Percentiles rank a stretch among this genome's conserved stretches.
phyloP scores from a whole-genome alignment of 2,113 vertebrate genomes.

The mouse (Mus musculus) region DNA sequence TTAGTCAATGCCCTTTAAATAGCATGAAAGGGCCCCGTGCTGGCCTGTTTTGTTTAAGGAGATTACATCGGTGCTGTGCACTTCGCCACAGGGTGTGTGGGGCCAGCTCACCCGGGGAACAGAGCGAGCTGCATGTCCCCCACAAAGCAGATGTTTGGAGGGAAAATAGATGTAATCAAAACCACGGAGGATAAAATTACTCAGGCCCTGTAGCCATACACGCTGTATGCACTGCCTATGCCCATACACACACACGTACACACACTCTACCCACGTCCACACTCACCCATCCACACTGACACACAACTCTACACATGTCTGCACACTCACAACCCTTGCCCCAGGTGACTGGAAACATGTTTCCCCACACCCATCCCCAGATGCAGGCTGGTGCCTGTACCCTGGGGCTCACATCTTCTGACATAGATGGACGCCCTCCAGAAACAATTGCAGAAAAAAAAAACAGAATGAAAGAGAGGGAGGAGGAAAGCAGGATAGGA shows the following conservation, averaged over 20 bases:
- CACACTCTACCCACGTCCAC: not conserved
- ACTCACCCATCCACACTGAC: not conserved
- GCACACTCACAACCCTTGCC: not conserved
- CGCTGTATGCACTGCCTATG: not conserved
- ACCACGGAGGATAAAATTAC: slow-evolving; percentile 58
- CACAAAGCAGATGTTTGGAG: slow-evolving; percentile 79
- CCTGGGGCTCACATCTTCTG: rapidly evolving
- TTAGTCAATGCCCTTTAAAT: slow-evolving; percentile 75
- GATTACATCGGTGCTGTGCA: slow-evolving; percentile 50
- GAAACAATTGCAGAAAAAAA: not conserved
- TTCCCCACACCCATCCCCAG: not conserved
- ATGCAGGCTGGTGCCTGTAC: not conserved
- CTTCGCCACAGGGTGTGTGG: slow-evolving; percentile 73
- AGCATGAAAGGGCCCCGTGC: slow-evolving; percentile 69
- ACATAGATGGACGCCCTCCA: not conserved
- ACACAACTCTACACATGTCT: not conserved
- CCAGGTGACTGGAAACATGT: rapidly evolving
- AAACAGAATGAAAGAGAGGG: not conserved
- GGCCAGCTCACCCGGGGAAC: slow-evolving; percentile 62
- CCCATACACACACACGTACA: not conserved
- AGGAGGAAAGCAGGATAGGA: not conserved
- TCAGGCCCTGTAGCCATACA: not conserved
- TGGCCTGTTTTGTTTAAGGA: slow-evolving; percentile 64
- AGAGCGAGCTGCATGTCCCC: slow-evolving; percentile 41
- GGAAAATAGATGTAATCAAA: slow-evolving; percentile 46